Evolutionary conservation across 2,113 vertebrate genomes (phyloP), one percentile per base, ranked within the genome.

Genomic region (Oncorhynchus clarkii): DNA sequence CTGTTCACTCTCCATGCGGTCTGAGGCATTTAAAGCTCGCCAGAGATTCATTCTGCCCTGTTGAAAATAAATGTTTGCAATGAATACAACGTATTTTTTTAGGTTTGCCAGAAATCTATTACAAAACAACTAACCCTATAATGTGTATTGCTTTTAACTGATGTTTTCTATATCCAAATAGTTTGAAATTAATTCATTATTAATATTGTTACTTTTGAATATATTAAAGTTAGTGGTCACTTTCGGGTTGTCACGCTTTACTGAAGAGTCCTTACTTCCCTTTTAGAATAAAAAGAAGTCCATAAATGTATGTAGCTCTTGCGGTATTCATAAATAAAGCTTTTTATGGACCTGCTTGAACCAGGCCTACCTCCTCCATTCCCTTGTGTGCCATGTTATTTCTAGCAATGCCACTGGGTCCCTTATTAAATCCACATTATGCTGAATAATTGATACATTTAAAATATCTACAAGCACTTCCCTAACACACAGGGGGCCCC

Each of bases 11-110:
- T 87, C 91, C 83, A 87, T 82, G 82, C 91, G 90, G 93, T 93
- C 39, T 45, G 90, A 94, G 93, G 89, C 92, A 94, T 95, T 95
- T 95, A 92, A 94, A 95, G 89, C 92, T 91, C 81, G 78, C 0
- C 81, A 88, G 89, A 92, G 91, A 93, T 92, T 83, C 69, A 1
- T 85, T 34, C 87, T 78, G 87, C 86, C 14, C 72, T 86, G 81
- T 81, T 85, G 87, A 86, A 75, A 62, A 77, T 69, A 34, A 4
- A 64, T 31, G 60, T 71, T 79, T 81, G 81, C 90, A 78, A 88
- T 89, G 85, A 84, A 78, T 78, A 82, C 92, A 59, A 24, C 64
- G 31, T 27, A 31, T 54, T 48, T 68, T 68, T 39, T 18, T 34
- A 67, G 29, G 3, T 20, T 62, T 62, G 6, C 5, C 59, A 22